Base-by-base conservation (phyloP, 2,888 invertebrate genomes). In the Harpagoxenus sublaevis region DNA sequence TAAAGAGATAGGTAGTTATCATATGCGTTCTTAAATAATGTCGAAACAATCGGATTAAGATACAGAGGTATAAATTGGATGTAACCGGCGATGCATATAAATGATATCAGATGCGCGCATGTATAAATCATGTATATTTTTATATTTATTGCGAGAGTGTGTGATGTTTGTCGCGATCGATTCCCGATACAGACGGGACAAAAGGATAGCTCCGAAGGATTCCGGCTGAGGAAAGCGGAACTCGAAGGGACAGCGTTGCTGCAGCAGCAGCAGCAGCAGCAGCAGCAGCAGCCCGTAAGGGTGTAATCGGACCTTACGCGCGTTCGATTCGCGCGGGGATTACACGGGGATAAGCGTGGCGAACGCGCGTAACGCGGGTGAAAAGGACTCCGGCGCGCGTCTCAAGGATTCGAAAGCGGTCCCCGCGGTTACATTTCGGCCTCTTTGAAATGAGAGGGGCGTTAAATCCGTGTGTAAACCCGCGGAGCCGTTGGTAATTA, bases 381-480 rank as follows among this genome's bases (percentile, higher is more conserved):
- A 81, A 84, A 85, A 65, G 84, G 79, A 77, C 60, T 60, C 35
- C 48, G 75, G 75, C 79, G 78, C 55, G 73, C 75, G 60, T 23
- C 55, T 62, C 71, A 83, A 86, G 87, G 87, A 90, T 91, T 87
- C 83, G 88, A 89, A 86, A 86, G 82, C 77, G 88, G 73, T 70
- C 84, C 84, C 18, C 45, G 23, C 62, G 83, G 87, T 81, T 35
- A 74, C 84, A 87, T 92, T 92, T 92, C 89, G 92, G 91, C 85
- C 91, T 89, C 90, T 91, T 92, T 91, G 91, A 90, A 88, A 92
- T 88, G 89, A 91, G 92, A 89, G 87, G 91, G 89, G 91, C 92
- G 94, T 92, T 93, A 94, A 94, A 92, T 92, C 88, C 90, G 88
- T 92, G 89, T 87, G 93, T 91, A 93, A 94, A 94, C 92, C 89